Evolutionary conservation across 1,140 invertebrate species (phyloP), one percentile per base, ranked within the genome.

Genomic region (Hypothenemus hampei): DNA sequence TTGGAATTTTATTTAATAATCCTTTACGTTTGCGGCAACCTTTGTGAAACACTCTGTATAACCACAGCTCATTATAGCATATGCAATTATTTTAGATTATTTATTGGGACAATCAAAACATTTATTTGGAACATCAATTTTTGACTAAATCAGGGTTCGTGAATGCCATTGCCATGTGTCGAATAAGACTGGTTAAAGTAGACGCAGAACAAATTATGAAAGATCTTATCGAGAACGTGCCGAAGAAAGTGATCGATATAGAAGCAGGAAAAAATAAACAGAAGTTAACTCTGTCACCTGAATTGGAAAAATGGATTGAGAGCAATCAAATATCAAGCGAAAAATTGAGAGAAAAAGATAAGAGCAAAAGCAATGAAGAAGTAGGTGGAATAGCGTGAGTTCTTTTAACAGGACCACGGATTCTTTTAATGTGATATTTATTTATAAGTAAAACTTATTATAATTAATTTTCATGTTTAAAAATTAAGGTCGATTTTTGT

Each of bases 91-190:
- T 62, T 45, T 33, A 82, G 83, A 80, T 88, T 20, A 79, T 90
- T 35, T 91, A 87, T 68, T 93, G 89, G 89, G 88, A 92, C 62
- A 83, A 87, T 18, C 84, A 83, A 66, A 82, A 83, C 13, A 81
- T 92, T 16, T 93, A 87, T 66, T 85, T 93, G 81, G 89, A 93
- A 67, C 90, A 93, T 70, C 80, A 85, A 47, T 89, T 93, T 64
- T 76, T 89, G n/a, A 85, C 85, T 0, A 78, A 76, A 16, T 88
- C 91, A 51, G 81, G 83, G 21, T 92, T 93, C 67, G 78, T 92
- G 5, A 82, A 89, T 64, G 86, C 87, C 8, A 87, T 93, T 23
- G 87, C 83, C 19, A 78, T 89, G 41, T 86, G 85, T 58, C 79
- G 84, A 23, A 86, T 89, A 62, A 76, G 85, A 4, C 73, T 91